Evolutionary conservation across 2,797 vertebrate genomes (phyloP).

Genomic region (Mormyrops boulengeri): DNA sequence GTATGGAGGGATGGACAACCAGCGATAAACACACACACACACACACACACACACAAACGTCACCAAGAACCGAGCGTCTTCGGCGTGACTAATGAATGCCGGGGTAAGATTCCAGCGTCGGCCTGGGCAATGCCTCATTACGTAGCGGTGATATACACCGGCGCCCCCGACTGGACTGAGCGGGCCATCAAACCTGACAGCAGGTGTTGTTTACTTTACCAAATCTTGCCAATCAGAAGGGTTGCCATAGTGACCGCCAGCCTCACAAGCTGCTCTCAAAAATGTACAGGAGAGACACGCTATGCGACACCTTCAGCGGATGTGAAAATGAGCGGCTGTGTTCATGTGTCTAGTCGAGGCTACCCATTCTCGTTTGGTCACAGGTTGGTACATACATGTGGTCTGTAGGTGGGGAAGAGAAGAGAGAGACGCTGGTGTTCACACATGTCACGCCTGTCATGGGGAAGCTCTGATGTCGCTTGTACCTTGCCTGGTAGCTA

Average conservation of each 20-base stretch:
- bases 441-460: not conserved
- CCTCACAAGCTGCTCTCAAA: not conserved
- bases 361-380: not conserved
- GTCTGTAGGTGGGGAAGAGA: not conserved
- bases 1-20: not conserved
- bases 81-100: not conserved
- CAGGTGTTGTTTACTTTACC: not conserved
- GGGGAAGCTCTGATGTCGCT: not conserved
- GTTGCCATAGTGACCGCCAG: not conserved
- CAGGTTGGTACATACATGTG: not conserved
- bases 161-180: not conserved
- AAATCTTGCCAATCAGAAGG: not conserved
- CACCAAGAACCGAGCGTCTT: not conserved
- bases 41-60: not conserved
- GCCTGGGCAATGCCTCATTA: not conserved
- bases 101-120: not conserved
- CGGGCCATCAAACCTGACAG: not conserved
- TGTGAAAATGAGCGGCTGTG: not conserved
- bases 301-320: not conserved
- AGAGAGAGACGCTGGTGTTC: not conserved
- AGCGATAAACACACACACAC: not conserved
- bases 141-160: not conserved
- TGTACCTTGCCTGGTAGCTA: not conserved
- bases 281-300: not conserved
- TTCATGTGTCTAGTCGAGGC: not conserved